Evolutionary conservation across 2,797 vertebrate genomes (phyloP), one percentile per base, ranked within the genome.

Genomic region (Protonibea diacanthus): DNA sequence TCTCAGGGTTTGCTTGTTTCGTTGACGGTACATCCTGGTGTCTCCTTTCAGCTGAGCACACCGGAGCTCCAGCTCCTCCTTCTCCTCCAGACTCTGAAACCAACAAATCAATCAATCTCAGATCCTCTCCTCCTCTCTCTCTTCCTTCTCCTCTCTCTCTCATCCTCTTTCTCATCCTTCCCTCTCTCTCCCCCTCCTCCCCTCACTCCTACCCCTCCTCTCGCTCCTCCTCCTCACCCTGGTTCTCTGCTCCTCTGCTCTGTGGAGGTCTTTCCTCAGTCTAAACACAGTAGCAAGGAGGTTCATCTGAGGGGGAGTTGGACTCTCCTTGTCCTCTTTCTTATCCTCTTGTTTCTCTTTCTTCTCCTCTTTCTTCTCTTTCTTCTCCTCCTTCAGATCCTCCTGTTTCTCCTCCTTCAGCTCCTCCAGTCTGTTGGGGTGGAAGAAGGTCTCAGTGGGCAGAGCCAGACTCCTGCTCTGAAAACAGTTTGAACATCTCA

Each of bases 1-100:
- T 70, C 93, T 92, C 78, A 98, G 78, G 52, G 96, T 94, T 14
- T 96, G 95, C 73, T 97, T 95, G 7, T 96, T 96, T 20, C 96
- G 93, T 13, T 96, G 95, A 12, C 95, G 95, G 79, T 97, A 98
- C 92, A 97, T 96, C 90, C 90, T 94, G 4, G 93, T 92, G 70
- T 99, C 97, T 73, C 96, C 97, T 77, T 92, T 95, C 77, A 98
- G 93, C 23, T 95, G 95, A 0, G 77, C 80, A 27, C 96, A 97
- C 62, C 92, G 93, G 1, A 99, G 85, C 53, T 97, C 96, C 1
- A 96, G 72, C 82, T 95, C 87, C 80, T 98, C 97, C 84, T 94
- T 97, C 81, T 97, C 96, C 74, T 97, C 96, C 64, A 70, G 12
- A 29, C 89, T 93, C 97, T 99, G 9, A 69, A 84, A 80, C 64